These are phyloP conservation scores for Sceloporus tristichus DNA, from an alignment of 2,113 vertebrate genomes.

Conservation along the genomic window DNA sequence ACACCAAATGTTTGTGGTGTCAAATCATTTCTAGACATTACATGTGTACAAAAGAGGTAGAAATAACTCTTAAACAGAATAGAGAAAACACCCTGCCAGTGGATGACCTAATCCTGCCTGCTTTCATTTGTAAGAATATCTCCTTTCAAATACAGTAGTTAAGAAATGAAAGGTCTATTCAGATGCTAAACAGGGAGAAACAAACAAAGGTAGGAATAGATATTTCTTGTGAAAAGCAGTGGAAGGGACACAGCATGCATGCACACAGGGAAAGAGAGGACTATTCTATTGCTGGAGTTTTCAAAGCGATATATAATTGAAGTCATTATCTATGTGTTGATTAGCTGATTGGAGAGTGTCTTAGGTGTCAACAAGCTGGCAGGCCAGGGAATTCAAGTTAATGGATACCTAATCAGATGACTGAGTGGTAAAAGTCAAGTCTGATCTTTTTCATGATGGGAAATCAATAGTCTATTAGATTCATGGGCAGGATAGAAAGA, in stretches of 20 bases:
- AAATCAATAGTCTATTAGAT: slow-evolving; percentile 98
- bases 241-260: not conserved
- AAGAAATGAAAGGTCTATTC: slow-evolving; percentile 71
- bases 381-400: slow-evolving; percentile 81
- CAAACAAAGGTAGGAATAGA: slow-evolving; percentile 52
- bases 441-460: slow-evolving; percentile 87
- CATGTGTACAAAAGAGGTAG: slow-evolving; percentile 63
- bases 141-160: slow-evolving; percentile 67
- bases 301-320: slow-evolving; percentile 62
- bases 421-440: slow-evolving; percentile 87
- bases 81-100: slow-evolving; percentile 49
- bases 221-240: slow-evolving; percentile 41
- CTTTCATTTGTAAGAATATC: slow-evolving; percentile 70
- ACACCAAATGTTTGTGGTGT: slow-evolving; percentile 63
- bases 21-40: slow-evolving; percentile 75
- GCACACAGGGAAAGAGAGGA: slow-evolving; percentile 38
- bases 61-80: slow-evolving; percentile 70
- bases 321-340: slow-evolving; percentile 68
- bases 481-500: slow-evolving; percentile 76
- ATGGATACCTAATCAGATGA: slow-evolving; percentile 93
- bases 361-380: slow-evolving; percentile 77
- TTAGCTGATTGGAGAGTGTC: slow-evolving; percentile 70
- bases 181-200: slow-evolving; percentile 68
- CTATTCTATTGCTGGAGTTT: slow-evolving; percentile 39
- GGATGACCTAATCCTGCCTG: slow-evolving; percentile 70